Conservation (phyloP, 2,797 vertebrate genomes). For the Microhierax caerulescens region DNA sequence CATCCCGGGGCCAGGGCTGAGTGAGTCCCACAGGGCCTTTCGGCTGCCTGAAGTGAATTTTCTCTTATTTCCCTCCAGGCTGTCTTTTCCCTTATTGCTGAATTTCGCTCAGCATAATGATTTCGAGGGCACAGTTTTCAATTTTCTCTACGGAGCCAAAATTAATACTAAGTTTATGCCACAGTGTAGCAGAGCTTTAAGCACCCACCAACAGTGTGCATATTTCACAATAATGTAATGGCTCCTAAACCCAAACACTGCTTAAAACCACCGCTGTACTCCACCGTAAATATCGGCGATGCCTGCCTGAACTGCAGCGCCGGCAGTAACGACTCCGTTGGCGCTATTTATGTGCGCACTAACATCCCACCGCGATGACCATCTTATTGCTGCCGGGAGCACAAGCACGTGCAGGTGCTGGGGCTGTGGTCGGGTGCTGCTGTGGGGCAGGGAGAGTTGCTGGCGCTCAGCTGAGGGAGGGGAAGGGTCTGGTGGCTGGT, state of each 20-base stretch:
- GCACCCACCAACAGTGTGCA: background rate
- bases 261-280: background rate
- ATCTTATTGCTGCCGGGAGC: background rate
- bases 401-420: background rate
- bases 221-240: slow-evolving; percentile 57
- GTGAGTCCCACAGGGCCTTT: background rate
- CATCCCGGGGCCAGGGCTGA: background rate
- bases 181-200: background rate
- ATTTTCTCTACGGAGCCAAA: slow-evolving; percentile 45
- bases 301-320: background rate
- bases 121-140: slow-evolving; percentile 54
- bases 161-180: slow-evolving; percentile 50
- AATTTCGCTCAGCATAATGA: background rate
- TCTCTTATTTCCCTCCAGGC: slow-evolving; percentile 18
- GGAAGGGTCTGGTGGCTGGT: background rate
- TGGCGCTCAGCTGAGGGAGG: background rate
- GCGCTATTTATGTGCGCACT: background rate
- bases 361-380: background rate
- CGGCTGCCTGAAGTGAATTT: slow-evolving; percentile 1
- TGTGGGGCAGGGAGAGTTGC: background rate
- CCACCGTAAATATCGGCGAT: slow-evolving; percentile 3
- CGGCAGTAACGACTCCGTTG: background rate
- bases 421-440: background rate
- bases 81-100: background rate
- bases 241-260: slow-evolving; percentile 46